Base-by-base conservation (phyloP, 2,113 vertebrate genomes). In the Andinoacara biseriatus region DNA sequence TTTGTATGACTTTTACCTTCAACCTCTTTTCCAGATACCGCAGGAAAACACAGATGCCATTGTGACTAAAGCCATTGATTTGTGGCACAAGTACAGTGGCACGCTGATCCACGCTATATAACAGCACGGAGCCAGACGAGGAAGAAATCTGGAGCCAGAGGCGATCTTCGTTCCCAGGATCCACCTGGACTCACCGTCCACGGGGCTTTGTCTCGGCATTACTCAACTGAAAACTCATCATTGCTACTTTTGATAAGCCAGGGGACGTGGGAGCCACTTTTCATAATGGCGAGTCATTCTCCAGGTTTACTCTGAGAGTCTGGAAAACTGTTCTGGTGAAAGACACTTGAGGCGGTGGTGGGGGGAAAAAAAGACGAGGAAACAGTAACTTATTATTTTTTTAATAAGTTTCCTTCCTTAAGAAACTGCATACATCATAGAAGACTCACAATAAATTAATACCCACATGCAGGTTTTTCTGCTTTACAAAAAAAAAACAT, bases 41-140 rank as follows among this genome's bases (percentile, higher is more conserved):
- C 97, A 98, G 90, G 98, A 99, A 81, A 99, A 99, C 95, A 99
- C 98, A 0, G 98, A 99, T 0, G 97, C 97, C 10, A 98, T 99
- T 3, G 97, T 99, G 88, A 97, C 97, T 80, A 99, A 99, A 96
- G 98, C 98, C 33, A 97, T 99, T 31, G 98, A 99, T 87, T 81
- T 99, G 61, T 99, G 98, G 98, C 97, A 98, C 90, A 98, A 97
- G 5, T 96, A 99, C 90, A 98, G 97, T 0, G 98, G 98, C 40
- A 97, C 96, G 3, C 97, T 97, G 0, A 95, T 96, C 15, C 98
- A 99, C 60, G 96, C 96, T 0, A 95, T 95, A 58, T 99, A 97
- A 46, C 33, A 0, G 20, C 10, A 18, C 0, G 7, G 13, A 49
- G 49, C 18, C 20, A 13, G 49, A 52, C 6, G 2, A 29, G 10